Conservation (phyloP, 2,888 invertebrate species). For the Peribatodes rhomboidaria region DNA sequence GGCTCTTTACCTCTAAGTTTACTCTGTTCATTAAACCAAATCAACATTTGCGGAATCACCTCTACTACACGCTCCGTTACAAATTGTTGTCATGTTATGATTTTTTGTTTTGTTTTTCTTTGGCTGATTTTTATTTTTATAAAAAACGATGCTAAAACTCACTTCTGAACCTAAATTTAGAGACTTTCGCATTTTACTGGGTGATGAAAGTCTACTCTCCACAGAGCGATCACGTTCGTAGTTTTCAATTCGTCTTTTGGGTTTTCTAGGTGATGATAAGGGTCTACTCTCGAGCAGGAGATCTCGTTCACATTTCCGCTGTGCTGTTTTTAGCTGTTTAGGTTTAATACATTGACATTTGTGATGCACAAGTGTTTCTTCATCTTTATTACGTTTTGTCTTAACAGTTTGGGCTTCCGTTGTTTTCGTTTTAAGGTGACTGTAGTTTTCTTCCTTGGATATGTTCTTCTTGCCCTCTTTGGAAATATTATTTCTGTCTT, state of each 20-base stretch:
- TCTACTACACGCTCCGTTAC: neutral
- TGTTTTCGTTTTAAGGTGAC: conserved; percentile 16
- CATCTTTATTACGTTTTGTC: conserved; percentile 2
- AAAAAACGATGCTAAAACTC: conserved; percentile 51
- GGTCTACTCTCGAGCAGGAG: neutral
- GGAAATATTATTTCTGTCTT: neutral
- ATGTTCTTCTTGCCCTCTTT: no score
- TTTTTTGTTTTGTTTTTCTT: neutral
- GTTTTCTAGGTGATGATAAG: neutral
- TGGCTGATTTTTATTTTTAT: conserved; percentile 38
- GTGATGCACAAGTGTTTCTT: neutral
- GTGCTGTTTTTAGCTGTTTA: neutral
- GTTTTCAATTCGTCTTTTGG: neutral
- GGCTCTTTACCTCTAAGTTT: neutral
- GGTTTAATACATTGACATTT: conserved; percentile 8
- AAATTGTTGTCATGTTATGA: neutral
- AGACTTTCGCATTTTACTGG: conserved; percentile 30
- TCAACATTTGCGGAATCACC: neutral
- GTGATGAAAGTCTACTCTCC: neutral
- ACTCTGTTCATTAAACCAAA: neutral
- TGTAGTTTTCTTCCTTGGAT: no score
- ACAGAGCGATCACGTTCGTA: neutral
- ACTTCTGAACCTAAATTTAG: conserved; percentile 49
- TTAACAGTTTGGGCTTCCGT: conserved; percentile 20
- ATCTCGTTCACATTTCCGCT: neutral